phyloP scores from a whole-genome alignment of 2,797 vertebrate species.

The Clarias fuscus region DNA sequence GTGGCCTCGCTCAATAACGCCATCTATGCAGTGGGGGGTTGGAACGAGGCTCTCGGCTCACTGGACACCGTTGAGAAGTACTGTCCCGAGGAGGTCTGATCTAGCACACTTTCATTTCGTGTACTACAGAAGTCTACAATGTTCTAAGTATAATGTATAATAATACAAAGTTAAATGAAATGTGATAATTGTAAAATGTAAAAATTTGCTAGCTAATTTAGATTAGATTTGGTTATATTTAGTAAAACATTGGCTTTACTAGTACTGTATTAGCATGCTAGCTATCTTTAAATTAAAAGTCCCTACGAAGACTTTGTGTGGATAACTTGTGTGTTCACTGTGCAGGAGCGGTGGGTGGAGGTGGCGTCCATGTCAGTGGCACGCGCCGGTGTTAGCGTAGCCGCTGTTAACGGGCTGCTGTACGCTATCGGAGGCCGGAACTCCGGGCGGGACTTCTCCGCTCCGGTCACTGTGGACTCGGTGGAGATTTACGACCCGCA shows the following conservation, averaged over 20 bases:
- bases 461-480: conserved; percentile 92
- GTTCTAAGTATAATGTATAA: not conserved
- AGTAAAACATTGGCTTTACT: not conserved
- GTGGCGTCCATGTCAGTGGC: conserved; percentile 90
- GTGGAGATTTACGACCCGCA: conserved; percentile 98
- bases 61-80: conserved; percentile 94
- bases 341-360: conserved; percentile 93
- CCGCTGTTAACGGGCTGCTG: conserved; percentile 90
- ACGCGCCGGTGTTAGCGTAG: conserved; percentile 88
- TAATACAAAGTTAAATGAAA: too few relatives aligned
- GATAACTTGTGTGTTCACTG: not conserved
- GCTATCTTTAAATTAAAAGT: not conserved
- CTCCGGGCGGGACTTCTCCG: conserved; percentile 89
- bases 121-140: not conserved
- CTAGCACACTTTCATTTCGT: not conserved
- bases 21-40: conserved; percentile 93
- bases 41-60: conserved; percentile 91
- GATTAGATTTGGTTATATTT: not conserved
- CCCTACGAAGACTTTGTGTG: not conserved
- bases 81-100: conserved; percentile 88
- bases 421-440: conserved; percentile 90
- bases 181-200: not conserved
- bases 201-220: not conserved
- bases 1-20: conserved; percentile 90
- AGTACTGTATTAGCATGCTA: not conserved